Base-by-base conservation (phyloP, 2,113 vertebrate genomes). In the Panthera leo region DNA sequence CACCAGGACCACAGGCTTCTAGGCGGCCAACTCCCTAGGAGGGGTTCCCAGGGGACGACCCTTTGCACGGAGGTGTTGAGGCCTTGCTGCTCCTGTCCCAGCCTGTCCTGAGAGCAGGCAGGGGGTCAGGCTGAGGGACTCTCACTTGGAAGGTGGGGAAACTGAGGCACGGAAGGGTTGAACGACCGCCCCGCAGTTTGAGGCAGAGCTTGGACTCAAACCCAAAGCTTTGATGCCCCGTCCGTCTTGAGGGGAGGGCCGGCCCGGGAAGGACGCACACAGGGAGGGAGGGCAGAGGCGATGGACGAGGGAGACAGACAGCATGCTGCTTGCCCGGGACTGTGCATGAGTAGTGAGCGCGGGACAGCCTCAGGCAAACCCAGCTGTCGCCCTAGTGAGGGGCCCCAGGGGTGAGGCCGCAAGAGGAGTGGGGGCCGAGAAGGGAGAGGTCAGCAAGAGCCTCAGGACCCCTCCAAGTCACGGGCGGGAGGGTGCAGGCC, bases 211-310 rank as follows among this genome's bases (percentile, higher is more conserved):
- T 5, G 13, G 48, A 23, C 18, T 45, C 48, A 58, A n/a, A 61
- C 27, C 15, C 21, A 63, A 53, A 70, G 15, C 27, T 80, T 63
- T 1, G 18, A 25, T 31, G 5, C 42, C 16, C 6, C 5, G 23
- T 25, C 21, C 18, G 7, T 6, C 15, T 2, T 18, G 31, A 34
- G 10, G 53, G 29, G 51, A n/a, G 63, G 34, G 39, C 13, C 0
- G 8, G 34, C 73, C 34, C 7, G 2, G 78, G 76, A 58, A 34
- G 2, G 7, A n/a, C 4, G 0, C 0, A 7, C 5, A 4, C 36
- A 3, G 58, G n/a, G 23, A 9, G 16, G 51, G 27, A 5, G 3
- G 21, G 25, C 7, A 31, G 51, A 5, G 68, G 34, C n/a, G n/a
- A 39, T 14, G 2, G 53, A 14, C 23, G 21, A 16, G 88, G 53